Percentiles rank a stretch among this genome's conserved stretches.
phyloP scores from a whole-genome alignment of 2,797 vertebrate genomes.

The Carapus acus region DNA sequence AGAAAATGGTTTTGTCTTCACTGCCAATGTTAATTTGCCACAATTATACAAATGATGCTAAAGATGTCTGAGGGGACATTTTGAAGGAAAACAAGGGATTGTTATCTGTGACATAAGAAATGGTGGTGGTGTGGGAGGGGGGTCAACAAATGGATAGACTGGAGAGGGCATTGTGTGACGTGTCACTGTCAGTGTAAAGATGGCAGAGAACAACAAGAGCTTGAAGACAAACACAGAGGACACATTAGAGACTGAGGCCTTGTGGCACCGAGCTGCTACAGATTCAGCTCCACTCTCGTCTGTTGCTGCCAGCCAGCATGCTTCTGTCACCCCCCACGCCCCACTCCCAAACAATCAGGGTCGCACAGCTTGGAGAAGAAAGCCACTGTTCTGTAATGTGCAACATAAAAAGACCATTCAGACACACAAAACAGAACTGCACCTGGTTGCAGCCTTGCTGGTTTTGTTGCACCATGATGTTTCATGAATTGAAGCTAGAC shows the following conservation, averaged over 20 bases:
- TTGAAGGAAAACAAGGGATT: too few relatives aligned
- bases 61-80: too few relatives aligned
- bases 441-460: too few relatives aligned
- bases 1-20: background rate
- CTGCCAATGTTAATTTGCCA: too few relatives aligned
- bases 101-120: too few relatives aligned
- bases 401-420: constrained; percentile 2
- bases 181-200: constrained; percentile 34
- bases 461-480: too few relatives aligned
- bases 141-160: constrained; percentile 26
- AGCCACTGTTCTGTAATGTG: constrained; percentile 3
- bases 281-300: constrained; percentile 31
- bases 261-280: constrained; percentile 34
- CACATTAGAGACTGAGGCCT: constrained; percentile 24
- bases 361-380: constrained; percentile 38
- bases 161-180: constrained; percentile 32
- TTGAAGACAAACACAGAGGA: constrained; percentile 37
- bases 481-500: too few relatives aligned
- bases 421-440: background rate
- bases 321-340: too few relatives aligned
- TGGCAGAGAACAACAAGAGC: constrained; percentile 37
- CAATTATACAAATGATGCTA: too few relatives aligned
- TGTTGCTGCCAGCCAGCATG: constrained; percentile 26
- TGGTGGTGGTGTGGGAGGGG: too few relatives aligned
- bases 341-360: constrained; percentile 46